Evolutionary conservation across 2,113 vertebrate species (phyloP).

Genomic region (Cyanoramphus novaezelandiae): DNA sequence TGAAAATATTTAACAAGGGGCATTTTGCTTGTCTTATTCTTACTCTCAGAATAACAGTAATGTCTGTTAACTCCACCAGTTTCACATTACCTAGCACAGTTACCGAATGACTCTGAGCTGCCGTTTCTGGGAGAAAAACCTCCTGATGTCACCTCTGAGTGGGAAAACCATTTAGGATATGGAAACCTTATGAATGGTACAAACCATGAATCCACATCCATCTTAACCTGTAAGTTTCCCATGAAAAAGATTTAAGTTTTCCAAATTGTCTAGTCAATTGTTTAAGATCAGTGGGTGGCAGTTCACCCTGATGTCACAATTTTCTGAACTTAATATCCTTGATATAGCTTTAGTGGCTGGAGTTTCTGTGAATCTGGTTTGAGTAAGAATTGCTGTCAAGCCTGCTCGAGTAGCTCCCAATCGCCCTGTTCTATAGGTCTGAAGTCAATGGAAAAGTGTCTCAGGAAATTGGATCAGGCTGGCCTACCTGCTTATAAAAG

Average conservation of each 20-base stretch:
- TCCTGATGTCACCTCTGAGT: not conserved
- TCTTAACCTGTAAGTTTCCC: not conserved
- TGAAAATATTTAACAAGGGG: not conserved
- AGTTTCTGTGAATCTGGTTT: not conserved
- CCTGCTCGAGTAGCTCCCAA: not conserved
- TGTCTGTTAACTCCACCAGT: not conserved
- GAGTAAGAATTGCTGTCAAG: not conserved
- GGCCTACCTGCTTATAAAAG: not conserved
- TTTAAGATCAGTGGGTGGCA: not conserved
- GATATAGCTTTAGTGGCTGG: not conserved
- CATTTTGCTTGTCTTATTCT: not conserved
- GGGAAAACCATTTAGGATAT: not conserved
- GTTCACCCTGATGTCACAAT: not conserved
- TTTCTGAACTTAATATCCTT: not conserved
- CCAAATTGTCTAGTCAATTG: not conserved
- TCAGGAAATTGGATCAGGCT: not conserved
- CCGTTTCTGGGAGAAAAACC: not conserved
- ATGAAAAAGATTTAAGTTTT: not conserved
- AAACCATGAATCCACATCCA: not conserved
- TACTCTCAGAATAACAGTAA: not conserved
- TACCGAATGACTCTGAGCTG: not conserved
- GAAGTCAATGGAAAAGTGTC: not conserved
- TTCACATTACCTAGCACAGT: accelerated
- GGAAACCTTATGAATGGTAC: not conserved
- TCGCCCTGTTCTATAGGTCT: not conserved